Conservation (phyloP, 2,113 vertebrate genomes). For the Dicentrarchus labrax region DNA sequence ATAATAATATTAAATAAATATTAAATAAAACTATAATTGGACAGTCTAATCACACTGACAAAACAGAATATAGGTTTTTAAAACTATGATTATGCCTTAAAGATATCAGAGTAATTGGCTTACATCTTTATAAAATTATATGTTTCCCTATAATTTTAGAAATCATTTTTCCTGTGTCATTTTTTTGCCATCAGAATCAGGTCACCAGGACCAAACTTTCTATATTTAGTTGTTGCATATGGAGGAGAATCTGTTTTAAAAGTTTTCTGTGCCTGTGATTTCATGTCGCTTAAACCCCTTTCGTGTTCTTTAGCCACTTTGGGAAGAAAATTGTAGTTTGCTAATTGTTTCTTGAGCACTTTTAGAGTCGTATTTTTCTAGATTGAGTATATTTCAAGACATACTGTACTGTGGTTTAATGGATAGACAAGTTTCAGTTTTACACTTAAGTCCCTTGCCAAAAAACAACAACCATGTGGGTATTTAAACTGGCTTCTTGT, state of each 20-base stretch:
- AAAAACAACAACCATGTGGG: not conserved
- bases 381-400: not conserved
- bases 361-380: slow-evolving; percentile 41
- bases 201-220: slow-evolving; percentile 2
- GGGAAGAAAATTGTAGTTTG: not conserved
- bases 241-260: not conserved
- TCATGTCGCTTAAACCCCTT: slow-evolving; percentile 2
- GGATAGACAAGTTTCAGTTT: not conserved
- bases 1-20: no score
- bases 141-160: not conserved
- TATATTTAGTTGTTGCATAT: slow-evolving; percentile 4
- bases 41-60: not conserved
- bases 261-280: not conserved
- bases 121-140: not conserved
- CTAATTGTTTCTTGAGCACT: slow-evolving; percentile 10
- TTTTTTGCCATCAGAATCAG: not conserved
- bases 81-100: slow-evolving; percentile 61
- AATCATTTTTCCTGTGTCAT: slow-evolving; percentile 3
- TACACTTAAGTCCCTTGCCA: not conserved
- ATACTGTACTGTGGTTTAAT: slow-evolving; percentile 36
- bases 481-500: not conserved
- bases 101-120: slow-evolving; percentile 1
- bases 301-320: slow-evolving; percentile 2
- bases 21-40: not conserved
- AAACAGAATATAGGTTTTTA: not conserved